Percentiles rank a stretch among this genome's conserved stretches.
Conservation (phyloP, 2,113 vertebrate genomes). For the Cebidichthys violaceus region DNA sequence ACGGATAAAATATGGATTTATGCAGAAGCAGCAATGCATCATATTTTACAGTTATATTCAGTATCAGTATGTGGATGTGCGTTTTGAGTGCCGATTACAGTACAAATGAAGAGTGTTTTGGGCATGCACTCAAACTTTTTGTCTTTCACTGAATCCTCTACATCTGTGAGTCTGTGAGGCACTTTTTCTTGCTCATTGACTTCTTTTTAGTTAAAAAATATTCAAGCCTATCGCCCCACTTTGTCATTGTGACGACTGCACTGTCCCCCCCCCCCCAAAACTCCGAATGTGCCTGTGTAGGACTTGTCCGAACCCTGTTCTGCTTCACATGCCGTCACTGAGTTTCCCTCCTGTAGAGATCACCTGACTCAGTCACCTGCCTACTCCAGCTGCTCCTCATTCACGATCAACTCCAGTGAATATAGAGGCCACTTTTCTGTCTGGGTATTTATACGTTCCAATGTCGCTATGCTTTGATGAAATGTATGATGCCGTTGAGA, state of each 20-base stretch:
- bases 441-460: neutral
- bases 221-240: too few species aligned
- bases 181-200: neutral
- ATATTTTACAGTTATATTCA: neutral
- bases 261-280: neutral
- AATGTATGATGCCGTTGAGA: neutral
- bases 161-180: neutral
- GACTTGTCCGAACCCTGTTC: neutral
- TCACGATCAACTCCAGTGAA: neutral
- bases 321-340: neutral
- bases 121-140: neutral
- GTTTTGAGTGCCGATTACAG: neutral
- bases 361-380: neutral
- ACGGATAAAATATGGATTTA: conserved; percentile 11
- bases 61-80: neutral
- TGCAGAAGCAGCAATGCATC: conserved; percentile 7
- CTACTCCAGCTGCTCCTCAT: neutral
- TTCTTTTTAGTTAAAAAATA: neutral
- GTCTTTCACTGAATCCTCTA: neutral
- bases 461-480: neutral
- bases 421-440: neutral
- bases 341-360: neutral
- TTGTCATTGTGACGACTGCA: neutral
- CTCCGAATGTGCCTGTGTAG: neutral
- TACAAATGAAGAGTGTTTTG: neutral